Evolutionary conservation across 1,140 invertebrate species (phyloP).

Genomic region (Neuroterus valhalla): DNA sequence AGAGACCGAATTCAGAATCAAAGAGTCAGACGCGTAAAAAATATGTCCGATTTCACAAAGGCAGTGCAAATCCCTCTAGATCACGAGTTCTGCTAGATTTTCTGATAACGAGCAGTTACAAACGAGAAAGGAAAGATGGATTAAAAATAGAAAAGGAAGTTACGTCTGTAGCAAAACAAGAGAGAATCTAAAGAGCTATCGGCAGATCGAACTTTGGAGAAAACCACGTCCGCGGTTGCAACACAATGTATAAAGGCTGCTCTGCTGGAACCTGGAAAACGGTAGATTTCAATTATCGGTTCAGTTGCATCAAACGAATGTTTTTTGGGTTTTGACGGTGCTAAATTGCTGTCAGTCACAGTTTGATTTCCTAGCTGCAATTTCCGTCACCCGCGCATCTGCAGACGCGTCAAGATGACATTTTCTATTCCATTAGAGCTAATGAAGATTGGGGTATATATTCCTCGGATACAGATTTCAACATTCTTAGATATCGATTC

Average conservation of each 20-base stretch:
- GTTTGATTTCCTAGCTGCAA: conserved; percentile 34
- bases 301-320: conserved; percentile 32
- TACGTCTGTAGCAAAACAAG: background rate
- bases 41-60: too few species aligned
- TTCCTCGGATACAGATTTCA: background rate
- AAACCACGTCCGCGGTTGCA: background rate
- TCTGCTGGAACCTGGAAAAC: background rate
- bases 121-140: conserved; percentile 21
- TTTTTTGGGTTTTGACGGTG: conserved; percentile 25
- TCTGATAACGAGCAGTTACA: background rate
- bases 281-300: conserved; percentile 26
- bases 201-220: conserved; percentile 13
- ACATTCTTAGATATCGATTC: background rate
- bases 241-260: conserved; percentile 5
- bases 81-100: background rate
- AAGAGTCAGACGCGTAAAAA: too few species aligned
- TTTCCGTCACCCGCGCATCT: conserved; percentile 18
- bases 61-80: too few species aligned
- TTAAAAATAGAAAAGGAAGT: background rate
- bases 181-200: conserved; percentile 8
- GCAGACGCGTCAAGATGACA: conserved; percentile 5
- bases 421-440: conserved; percentile 17
- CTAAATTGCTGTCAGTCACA: conserved; percentile 22
- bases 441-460: conserved; percentile 4
- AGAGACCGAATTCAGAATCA: too few species aligned